These are phyloP conservation scores for Pangasius macronema DNA, from an alignment of 2,797 vertebrate genomes.

Conservation along the genomic window DNA sequence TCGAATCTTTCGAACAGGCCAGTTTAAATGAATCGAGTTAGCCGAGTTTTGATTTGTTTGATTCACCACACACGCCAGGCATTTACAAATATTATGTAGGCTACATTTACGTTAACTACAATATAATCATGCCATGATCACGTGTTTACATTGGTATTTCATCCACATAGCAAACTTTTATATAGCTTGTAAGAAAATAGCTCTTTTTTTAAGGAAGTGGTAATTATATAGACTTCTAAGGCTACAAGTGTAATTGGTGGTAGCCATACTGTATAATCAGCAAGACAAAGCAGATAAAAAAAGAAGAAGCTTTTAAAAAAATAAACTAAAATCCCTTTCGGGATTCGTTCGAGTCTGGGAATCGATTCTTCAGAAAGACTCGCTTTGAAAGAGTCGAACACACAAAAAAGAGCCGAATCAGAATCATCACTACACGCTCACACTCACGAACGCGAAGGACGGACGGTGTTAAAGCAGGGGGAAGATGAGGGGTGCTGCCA, in stretches of 20 bases:
- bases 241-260: not conserved
- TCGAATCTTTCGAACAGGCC: constrained; percentile 13
- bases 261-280: no score
- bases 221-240: not conserved
- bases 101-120: not conserved
- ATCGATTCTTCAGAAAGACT: constrained; percentile 13
- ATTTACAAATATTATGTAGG: not conserved
- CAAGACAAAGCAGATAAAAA: not conserved
- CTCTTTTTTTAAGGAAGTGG: not conserved
- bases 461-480: constrained; percentile 37
- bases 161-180: not conserved
- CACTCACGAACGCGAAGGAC: not conserved
- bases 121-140: not conserved
- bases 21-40: not conserved
- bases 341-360: not conserved
- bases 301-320: not conserved
- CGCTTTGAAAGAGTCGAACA: not conserved
- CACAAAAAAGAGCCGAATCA: constrained; percentile 10
- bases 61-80: not conserved
- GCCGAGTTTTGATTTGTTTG: not conserved
- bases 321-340: not conserved
- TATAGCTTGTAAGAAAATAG: not conserved
- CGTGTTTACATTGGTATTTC: not conserved
- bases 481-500: constrained; percentile 77
- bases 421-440: not conserved